Percentiles rank a stretch among this genome's conserved stretches.
Conservation (phyloP, 2,797 vertebrate species). For the Anisognathus igniventris region DNA sequence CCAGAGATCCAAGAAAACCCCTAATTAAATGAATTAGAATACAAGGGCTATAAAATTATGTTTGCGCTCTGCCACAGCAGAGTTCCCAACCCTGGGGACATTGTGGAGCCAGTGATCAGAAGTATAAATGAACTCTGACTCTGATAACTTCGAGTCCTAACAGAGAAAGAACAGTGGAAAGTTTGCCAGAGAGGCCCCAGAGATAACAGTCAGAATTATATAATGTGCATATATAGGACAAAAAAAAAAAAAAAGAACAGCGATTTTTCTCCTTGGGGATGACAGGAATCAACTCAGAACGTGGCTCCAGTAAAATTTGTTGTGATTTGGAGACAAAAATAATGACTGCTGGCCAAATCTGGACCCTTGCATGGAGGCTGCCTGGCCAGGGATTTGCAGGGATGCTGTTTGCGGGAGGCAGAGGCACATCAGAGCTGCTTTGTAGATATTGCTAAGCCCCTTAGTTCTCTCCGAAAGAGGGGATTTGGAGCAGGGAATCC, state of each 20-base stretch:
- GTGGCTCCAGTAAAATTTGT: neutral
- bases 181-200: constrained; percentile 26
- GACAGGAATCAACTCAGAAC: neutral
- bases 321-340: neutral
- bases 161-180: constrained; percentile 14
- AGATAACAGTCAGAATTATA: constrained; percentile 25
- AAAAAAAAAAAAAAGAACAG: neutral
- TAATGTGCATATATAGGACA: neutral
- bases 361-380: neutral
- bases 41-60: constrained; percentile 18
- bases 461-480: neutral
- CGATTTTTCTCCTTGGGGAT: neutral
- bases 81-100: constrained; percentile 31
- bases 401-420: neutral
- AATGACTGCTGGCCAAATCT: neutral
- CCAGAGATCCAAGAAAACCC: neutral
- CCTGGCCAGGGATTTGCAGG: neutral
- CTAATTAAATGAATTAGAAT: constrained; percentile 60
- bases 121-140: constrained; percentile 63
- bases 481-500: constrained; percentile 4
- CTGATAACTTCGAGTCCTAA: constrained; percentile 48
- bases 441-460: neutral
- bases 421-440: neutral
- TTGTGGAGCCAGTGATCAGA: neutral
- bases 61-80: constrained; percentile 35